Percentiles rank a stretch among this genome's conserved stretches.
Conservation (phyloP, 2,113 vertebrate genomes). For the Callospermophilus lateralis region DNA sequence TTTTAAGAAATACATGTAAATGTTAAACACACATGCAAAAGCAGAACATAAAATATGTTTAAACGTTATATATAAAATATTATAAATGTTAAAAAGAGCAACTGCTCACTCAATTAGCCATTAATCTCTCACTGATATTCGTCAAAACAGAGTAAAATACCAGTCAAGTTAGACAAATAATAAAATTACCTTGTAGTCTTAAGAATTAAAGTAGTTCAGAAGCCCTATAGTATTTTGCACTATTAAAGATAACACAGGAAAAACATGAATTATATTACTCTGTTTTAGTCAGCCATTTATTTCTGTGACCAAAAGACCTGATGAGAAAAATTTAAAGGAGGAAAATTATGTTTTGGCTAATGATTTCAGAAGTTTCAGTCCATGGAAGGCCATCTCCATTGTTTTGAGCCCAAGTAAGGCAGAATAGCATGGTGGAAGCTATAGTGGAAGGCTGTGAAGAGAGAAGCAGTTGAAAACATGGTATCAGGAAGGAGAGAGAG, state of each 20-base stretch:
- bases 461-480: too few relatives aligned
- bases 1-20: background rate
- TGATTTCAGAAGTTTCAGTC: too few relatives aligned
- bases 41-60: background rate
- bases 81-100: background rate
- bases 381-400: too few relatives aligned
- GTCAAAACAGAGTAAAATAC: background rate
- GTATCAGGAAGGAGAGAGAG: too few relatives aligned
- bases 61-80: background rate
- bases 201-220: background rate
- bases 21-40: background rate
- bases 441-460: too few relatives aligned
- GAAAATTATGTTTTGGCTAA: too few relatives aligned
- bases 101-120: background rate
- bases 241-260: background rate
- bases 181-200: background rate
- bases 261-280: background rate
- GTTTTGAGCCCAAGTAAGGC: too few relatives aligned
- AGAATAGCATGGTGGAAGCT: too few relatives aligned
- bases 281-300: too few relatives aligned
- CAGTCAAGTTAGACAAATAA: background rate
- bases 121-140: background rate
- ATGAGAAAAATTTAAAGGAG: too few relatives aligned
- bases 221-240: background rate
- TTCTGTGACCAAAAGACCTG: too few relatives aligned